Conservation (phyloP, 1,140 invertebrate genomes). For the Venustaconcha ellipsiformis region DNA sequence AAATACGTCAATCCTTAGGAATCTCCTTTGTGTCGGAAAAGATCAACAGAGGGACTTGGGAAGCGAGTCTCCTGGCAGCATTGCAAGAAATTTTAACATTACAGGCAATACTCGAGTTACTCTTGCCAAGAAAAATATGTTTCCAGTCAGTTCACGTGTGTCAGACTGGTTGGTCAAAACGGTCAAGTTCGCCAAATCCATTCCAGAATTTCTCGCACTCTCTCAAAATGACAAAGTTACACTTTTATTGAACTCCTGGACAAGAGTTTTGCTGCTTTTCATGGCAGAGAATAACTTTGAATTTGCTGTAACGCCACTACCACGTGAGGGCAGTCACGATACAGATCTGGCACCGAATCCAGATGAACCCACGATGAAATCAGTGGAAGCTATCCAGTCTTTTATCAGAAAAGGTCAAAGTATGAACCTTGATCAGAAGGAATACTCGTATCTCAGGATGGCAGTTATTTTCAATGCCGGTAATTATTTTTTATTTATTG, state of each 20-base stretch:
- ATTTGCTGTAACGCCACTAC: constrained; percentile 63
- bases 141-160: constrained; percentile 64
- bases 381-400: constrained; percentile 60
- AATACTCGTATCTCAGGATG: constrained; percentile 65
- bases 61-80: constrained; percentile 24
- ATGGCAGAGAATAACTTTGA: constrained; percentile 68
- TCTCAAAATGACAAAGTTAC: constrained; percentile 63
- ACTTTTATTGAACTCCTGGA: constrained; percentile 63
- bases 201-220: constrained; percentile 60
- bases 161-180: constrained; percentile 67
- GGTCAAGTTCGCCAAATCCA: constrained; percentile 63
- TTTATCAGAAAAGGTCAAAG: constrained; percentile 65
- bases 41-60: constrained; percentile 10
- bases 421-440: constrained; percentile 60
- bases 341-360: constrained; percentile 34
- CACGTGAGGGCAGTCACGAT: constrained; percentile 18
- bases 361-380: constrained; percentile 65
- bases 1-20: constrained; percentile 37
- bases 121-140: constrained; percentile 67
- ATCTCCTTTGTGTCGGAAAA: constrained; percentile 41
- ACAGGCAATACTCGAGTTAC: constrained; percentile 54
- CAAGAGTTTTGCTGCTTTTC: constrained; percentile 59
- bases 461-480: constrained; percentile 65
- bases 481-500: constrained; percentile 34
- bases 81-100: constrained; percentile 21